These are phyloP conservation scores for Mustela nigripes DNA, from an alignment of 2,113 vertebrate genomes.

Conservation along the genomic window DNA sequence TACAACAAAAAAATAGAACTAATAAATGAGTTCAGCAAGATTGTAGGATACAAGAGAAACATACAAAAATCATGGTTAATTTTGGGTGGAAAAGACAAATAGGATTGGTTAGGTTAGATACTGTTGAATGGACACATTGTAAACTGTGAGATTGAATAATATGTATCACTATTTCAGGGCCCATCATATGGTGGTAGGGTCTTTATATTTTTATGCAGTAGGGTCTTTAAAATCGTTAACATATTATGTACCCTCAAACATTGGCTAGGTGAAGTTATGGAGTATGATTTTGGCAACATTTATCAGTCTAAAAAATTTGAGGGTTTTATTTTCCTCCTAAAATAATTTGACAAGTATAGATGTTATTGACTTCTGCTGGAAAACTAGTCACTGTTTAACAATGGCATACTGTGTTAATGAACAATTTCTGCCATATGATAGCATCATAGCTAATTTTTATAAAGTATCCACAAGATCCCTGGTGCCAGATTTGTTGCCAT, in stretches of 20 bases:
- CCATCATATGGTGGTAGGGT: background rate
- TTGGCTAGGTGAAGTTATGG: background rate
- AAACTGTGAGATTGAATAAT: background rate
- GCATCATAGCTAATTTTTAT: background rate
- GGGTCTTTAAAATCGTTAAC: conserved; percentile 21
- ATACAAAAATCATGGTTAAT: background rate
- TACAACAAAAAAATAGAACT: background rate
- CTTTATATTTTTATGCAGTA: conserved; percentile 29
- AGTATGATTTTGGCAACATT: background rate
- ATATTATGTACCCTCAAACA: background rate
- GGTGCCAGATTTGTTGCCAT: background rate
- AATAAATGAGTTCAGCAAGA: background rate
- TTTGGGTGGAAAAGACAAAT: background rate
- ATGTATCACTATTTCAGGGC: background rate
- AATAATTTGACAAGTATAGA: background rate
- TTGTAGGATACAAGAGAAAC: background rate
- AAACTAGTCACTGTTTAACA: background rate
- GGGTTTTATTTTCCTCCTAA: background rate
- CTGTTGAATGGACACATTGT: background rate
- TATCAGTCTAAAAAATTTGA: background rate
- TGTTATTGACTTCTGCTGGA: background rate
- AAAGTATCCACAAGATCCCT: background rate
- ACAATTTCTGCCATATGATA: background rate
- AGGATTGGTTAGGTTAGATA: background rate
- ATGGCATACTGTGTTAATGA: background rate